These are phyloP conservation scores for Phalanger gymnotis DNA, from an alignment of 2,797 vertebrate genomes.

Conservation along the genomic window DNA sequence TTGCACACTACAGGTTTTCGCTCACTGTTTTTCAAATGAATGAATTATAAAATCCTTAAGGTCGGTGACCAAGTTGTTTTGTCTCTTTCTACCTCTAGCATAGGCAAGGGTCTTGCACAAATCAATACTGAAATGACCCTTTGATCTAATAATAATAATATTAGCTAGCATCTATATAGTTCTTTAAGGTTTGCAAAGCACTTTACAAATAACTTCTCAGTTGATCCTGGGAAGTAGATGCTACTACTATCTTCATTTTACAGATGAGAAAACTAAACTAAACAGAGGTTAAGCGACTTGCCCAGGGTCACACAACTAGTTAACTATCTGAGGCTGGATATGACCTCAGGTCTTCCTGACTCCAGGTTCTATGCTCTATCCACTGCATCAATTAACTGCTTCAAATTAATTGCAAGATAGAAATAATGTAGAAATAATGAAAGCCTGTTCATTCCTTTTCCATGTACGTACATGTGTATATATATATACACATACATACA, in stretches of 20 bases:
- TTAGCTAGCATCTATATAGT: neutral
- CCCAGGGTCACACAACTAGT: neutral
- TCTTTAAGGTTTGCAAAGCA: neutral
- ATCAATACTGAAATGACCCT: neutral
- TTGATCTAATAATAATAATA: neutral
- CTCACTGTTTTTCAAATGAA: neutral
- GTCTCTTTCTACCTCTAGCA: neutral
- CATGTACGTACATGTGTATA: neutral
- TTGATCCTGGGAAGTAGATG: neutral
- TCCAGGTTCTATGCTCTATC: too few species aligned
- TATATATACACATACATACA: too few species aligned
- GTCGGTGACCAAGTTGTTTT: neutral
- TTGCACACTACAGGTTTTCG: neutral
- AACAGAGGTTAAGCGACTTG: neutral
- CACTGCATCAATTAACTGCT: neutral
- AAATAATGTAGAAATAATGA: neutral
- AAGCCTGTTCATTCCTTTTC: neutral
- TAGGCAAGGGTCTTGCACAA: neutral
- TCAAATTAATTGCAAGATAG: neutral
- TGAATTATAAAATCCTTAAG: neutral
- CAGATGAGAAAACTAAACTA: neutral
- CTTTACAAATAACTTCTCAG: neutral
- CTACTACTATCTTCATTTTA: neutral
- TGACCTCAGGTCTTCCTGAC: too few species aligned
- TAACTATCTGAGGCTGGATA: too few species aligned